These are phyloP conservation scores for Ptilodon capucinus DNA, from an alignment of 2,888 invertebrate genomes.

Conservation along the genomic window DNA sequence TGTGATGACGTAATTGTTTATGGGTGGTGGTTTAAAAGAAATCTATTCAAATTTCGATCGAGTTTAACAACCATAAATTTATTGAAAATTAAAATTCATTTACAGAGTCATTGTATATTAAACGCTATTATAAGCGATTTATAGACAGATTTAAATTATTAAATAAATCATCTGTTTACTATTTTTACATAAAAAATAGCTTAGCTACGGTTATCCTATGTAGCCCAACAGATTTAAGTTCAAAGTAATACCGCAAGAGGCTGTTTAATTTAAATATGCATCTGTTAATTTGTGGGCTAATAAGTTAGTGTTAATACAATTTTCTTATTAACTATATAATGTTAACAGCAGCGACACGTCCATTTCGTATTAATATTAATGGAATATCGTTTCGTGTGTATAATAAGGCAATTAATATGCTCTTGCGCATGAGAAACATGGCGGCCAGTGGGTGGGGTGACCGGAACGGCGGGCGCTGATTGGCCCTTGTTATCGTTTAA, in stretches of 20 bases:
- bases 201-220: no score
- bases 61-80: no score
- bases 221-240: no score
- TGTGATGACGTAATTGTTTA: no score
- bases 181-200: no score
- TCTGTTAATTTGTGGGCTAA: not conserved
- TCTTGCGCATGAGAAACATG: constrained; percentile 70
- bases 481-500: constrained; percentile 62
- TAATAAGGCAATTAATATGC: constrained; percentile 58
- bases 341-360: not conserved
- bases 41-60: no score
- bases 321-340: not conserved
- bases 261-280: not conserved
- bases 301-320: not conserved
- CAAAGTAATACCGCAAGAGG: not conserved
- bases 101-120: no score
- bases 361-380: constrained; percentile 19
- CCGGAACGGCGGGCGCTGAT: constrained; percentile 53
- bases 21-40: no score
- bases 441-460: constrained; percentile 72
- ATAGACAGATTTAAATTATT: no score
- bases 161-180: no score
- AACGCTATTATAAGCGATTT: no score
- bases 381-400: constrained; percentile 18
- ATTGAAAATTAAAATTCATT: no score